These are phyloP conservation scores for Rachycentron canadum DNA, from an alignment of 2,797 vertebrate genomes.

Conservation along the genomic window DNA sequence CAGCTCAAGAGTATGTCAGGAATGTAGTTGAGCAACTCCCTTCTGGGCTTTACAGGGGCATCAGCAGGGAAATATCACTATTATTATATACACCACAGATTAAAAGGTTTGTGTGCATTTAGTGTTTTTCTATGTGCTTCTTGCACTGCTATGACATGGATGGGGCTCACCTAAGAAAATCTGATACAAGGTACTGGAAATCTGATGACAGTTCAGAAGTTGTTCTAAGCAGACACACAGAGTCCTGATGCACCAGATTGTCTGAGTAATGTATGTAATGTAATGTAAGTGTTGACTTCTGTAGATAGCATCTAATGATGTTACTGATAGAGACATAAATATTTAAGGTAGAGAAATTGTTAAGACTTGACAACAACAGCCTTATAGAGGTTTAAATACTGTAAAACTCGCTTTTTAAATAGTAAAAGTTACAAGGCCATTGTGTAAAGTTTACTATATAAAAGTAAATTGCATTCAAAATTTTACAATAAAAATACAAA, in stretches of 20 bases:
- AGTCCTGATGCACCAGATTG: background rate
- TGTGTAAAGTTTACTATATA: no score
- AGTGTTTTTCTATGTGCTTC: background rate
- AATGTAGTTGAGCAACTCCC: constrained; percentile 72
- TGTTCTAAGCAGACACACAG: background rate
- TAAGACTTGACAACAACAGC: no score
- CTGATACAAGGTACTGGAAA: background rate
- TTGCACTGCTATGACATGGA: background rate
- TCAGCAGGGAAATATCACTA: constrained; percentile 45
- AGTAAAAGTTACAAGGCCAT: no score
- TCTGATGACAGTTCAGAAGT: background rate
- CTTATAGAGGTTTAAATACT: no score
- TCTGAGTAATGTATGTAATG: no score
- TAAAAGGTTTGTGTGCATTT: background rate
- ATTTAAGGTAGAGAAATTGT: background rate
- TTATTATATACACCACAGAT: constrained; percentile 49
- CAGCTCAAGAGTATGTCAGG: constrained; percentile 62
- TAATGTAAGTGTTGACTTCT: no score
- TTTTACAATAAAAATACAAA: no score
- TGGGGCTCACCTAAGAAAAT: background rate
- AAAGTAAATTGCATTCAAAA: no score
- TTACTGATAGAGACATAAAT: background rate
- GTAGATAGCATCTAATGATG: background rate
- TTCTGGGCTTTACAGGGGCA: constrained; percentile 31
- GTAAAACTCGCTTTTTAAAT: no score